A percentile compares a stretch with the other conserved stretches of the same genome.
phyloP scores from a whole-genome alignment of 2,113 vertebrate genomes.

The Poeciliopsis occidentalis region DNA sequence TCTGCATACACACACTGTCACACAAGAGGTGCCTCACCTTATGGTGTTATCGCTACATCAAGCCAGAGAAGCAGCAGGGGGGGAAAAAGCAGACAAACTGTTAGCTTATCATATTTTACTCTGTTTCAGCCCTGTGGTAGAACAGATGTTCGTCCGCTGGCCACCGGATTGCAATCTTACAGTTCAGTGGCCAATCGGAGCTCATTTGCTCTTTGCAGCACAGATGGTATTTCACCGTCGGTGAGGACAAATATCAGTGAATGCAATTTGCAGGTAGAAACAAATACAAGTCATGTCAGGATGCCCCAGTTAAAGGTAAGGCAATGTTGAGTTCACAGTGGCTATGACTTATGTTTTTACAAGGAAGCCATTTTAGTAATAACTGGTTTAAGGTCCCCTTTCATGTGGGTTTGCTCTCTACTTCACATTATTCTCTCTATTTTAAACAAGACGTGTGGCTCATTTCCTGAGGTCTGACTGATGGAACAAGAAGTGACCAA shows the following conservation, averaged over 20 bases:
- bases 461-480: constrained; percentile 14
- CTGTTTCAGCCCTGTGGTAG: constrained; percentile 35
- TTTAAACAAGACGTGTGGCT: too few species aligned
- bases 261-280: constrained; percentile 36
- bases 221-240: constrained; percentile 41
- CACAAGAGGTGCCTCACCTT: constrained; percentile 75
- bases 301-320: neutral
- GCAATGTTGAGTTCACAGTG: neutral
- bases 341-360: neutral
- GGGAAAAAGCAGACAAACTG: too few species aligned
- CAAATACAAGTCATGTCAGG: neutral
- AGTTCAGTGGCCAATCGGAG: constrained; percentile 49
- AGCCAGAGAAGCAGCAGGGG: constrained; percentile 75
- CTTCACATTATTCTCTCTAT: too few species aligned
- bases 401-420: neutral
- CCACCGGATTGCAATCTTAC: constrained; percentile 32
- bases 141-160: constrained; percentile 42
- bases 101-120: too few species aligned
- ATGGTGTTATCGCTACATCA: constrained; percentile 81
- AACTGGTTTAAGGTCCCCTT: constrained; percentile 12
- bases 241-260: constrained; percentile 53
- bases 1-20: neutral
- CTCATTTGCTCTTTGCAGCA: constrained; percentile 30
- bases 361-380: neutral
- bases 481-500: constrained; percentile 10